Base-by-base conservation (phyloP, 2,797 vertebrate genomes). In the Neoniphon sammara region DNA sequence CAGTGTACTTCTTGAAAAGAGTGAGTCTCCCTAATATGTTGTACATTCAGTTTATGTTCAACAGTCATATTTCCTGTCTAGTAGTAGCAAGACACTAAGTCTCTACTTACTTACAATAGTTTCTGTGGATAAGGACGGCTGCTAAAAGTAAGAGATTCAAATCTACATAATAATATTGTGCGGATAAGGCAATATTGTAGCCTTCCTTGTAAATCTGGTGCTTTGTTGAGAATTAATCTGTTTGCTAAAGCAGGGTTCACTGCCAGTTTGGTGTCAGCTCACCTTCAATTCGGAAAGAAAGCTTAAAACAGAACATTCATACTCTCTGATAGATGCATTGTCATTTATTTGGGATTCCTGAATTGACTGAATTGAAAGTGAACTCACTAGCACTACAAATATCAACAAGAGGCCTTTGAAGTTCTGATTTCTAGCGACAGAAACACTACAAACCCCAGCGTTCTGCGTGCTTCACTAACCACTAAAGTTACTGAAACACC, bases 341-440 rank as follows among this genome's bases (percentile, higher is more conserved):
- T 11, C n/a, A 18, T 15, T 57, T 44, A 50, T 68, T 77, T 64
- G 30, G 1, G 58, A 56, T 70, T 73, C 73, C 75, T 78, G 72
- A 81, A 70, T 36, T 21, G 67, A 52, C 75, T 75, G 57, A 77
- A 81, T 58, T 65, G 42, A 70, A 78, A 66, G 73, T 66, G 70
- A 86, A 69, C 64, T 36, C 63, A 53, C 30, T 71, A 52, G 25
- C 53, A 17, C 53, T 66, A 30, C 23, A 49, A 25, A 67, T n/a
- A 34, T 34, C 69, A 78, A 47, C 69, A 50, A 66, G 77, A 73
- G n/a, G 49, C 63, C 54, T 73, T 73, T 23, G 9, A 57, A 56
- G 50, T 27, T 58, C 39, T 31, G 59, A 36, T 42, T 63, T 18
- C 64, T 11, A 52, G 62, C 53, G 68, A 57, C 7, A 50, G 17